A percentile compares a stretch with the other conserved stretches of the same genome.
These are phyloP conservation scores for Acanthopleura granulata DNA, from an alignment of 2,888 invertebrate genomes.

Conservation along the genomic window DNA sequence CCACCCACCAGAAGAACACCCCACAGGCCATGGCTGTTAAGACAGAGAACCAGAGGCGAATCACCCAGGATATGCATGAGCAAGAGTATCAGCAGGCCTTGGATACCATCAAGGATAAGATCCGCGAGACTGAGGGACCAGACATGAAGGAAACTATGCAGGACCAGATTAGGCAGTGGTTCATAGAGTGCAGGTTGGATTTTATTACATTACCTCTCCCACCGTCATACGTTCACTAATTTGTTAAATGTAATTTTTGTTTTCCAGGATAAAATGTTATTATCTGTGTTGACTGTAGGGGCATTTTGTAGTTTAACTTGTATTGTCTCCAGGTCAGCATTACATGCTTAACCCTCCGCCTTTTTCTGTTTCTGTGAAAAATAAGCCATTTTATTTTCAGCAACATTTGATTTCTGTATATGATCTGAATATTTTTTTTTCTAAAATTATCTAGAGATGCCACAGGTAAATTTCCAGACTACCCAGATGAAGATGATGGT, in stretches of 20 bases:
- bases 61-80: constrained; percentile 78
- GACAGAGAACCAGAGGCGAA: constrained; percentile 72
- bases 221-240: too few relatives aligned
- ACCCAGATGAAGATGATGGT: constrained; percentile 91
- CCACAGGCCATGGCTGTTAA: constrained; percentile 57
- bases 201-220: too few relatives aligned
- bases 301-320: too few relatives aligned
- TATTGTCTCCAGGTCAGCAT: too few relatives aligned
- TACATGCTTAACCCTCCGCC: too few relatives aligned
- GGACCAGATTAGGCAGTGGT: constrained; percentile 89
- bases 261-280: too few relatives aligned
- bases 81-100: constrained; percentile 80
- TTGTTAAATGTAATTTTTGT: too few relatives aligned
- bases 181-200: constrained; percentile 80
- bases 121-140: constrained; percentile 80
- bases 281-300: too few relatives aligned
- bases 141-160: constrained; percentile 88
- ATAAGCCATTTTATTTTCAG: too few relatives aligned
- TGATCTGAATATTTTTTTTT: neutral
- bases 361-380: too few relatives aligned
- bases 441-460: constrained; percentile 60
- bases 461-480: constrained; percentile 81
- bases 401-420: too few relatives aligned
- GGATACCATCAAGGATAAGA: constrained; percentile 73
- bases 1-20: constrained; percentile 56